phyloP scores from a whole-genome alignment of 2,888 invertebrate species.

The Calliphora vomitoria region DNA sequence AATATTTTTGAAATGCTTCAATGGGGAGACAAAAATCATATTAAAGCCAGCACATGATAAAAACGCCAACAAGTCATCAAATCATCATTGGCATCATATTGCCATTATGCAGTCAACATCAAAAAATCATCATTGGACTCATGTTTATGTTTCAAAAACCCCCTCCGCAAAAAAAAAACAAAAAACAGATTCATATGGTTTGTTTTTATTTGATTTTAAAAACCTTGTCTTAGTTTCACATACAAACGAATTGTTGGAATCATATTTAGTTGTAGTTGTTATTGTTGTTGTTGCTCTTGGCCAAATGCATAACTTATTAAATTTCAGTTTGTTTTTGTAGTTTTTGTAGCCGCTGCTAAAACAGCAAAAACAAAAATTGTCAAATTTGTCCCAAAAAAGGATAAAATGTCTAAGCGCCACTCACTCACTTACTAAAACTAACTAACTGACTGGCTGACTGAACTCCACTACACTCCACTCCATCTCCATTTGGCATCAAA shows the following conservation, averaged over 20 bases:
- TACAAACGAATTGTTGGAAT: conserved; percentile 29
- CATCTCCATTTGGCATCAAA: conserved; percentile 63
- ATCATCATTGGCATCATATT: conserved; percentile 52
- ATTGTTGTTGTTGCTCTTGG: conserved; percentile 54
- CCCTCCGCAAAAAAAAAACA: conserved; percentile 40
- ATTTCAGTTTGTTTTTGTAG: conserved; percentile 48
- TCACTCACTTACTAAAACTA: conserved; percentile 52
- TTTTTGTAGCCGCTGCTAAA: neutral
- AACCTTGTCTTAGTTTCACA: conserved; percentile 60
- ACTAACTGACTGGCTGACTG: conserved; percentile 37
- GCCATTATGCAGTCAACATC: conserved; percentile 38
- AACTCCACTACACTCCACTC: neutral
- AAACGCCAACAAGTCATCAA: conserved; percentile 77
- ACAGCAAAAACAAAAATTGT: conserved; percentile 65
- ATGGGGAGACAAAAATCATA: conserved; percentile 82
- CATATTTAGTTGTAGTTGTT: conserved; percentile 31
- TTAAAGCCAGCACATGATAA: conserved; percentile 82
- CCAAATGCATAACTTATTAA: conserved; percentile 74
- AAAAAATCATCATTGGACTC: conserved; percentile 74
- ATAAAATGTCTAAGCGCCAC: conserved; percentile 76
- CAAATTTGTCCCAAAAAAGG: conserved; percentile 76
- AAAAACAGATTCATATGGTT: conserved; percentile 45
- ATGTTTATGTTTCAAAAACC: conserved; percentile 44
- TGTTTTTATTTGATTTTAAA: conserved; percentile 2
- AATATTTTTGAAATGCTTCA: conserved; percentile 76